phyloP scores from a whole-genome alignment of 2,113 vertebrate genomes.

The Oncorhynchus nerka region DNA sequence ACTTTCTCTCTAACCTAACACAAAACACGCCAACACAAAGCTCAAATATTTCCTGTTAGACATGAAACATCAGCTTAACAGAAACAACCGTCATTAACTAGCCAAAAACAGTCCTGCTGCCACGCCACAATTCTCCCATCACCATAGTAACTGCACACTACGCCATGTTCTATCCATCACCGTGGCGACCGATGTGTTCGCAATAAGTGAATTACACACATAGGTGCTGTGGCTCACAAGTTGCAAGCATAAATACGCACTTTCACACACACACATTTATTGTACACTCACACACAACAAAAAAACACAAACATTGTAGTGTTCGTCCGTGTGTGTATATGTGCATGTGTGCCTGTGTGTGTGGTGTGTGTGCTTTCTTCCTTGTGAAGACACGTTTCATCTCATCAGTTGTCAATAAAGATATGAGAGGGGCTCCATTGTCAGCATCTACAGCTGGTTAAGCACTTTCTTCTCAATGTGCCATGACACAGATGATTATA shows the following conservation, averaged over 20 bases:
- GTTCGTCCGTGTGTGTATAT: no score
- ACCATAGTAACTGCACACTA: slow-evolving; percentile 24
- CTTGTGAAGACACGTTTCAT: no score
- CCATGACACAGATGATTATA: no score
- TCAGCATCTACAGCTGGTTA: no score
- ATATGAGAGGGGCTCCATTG: no score
- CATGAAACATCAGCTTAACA: not conserved
- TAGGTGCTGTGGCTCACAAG: not conserved
- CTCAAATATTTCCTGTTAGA: not conserved
- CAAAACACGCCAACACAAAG: not conserved
- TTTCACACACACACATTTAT: not conserved
- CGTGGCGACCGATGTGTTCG: no score
- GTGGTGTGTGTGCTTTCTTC: no score
- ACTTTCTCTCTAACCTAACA: not conserved
- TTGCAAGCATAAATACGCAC: not conserved
- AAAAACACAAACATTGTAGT: not conserved
- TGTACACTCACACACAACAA: not conserved
- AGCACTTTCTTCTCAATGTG: no score
- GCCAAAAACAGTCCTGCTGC: not conserved
- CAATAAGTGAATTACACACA: no score
- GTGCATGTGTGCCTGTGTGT: no score
- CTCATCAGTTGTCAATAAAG: no score
- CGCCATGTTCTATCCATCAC: not conserved
- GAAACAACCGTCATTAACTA: not conserved
- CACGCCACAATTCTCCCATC: slow-evolving; percentile 11